Conservation (phyloP, 2,797 vertebrate species). For the Anguilla marmorata region DNA sequence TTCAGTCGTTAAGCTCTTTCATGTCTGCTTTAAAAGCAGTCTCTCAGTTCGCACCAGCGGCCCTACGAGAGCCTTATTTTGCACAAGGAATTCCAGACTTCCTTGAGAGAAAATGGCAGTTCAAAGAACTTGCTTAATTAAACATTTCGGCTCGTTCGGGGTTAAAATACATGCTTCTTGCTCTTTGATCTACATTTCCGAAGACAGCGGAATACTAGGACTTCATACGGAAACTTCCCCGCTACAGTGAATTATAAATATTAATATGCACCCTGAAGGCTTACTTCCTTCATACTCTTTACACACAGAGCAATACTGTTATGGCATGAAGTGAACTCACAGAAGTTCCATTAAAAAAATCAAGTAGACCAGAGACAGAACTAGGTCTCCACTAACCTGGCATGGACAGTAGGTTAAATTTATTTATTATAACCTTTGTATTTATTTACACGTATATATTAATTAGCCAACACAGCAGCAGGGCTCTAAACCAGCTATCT, state of each 20-base stretch:
- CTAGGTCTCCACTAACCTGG: neutral
- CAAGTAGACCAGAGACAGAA: neutral
- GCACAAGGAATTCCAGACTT: conserved; percentile 3
- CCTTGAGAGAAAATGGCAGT: conserved; percentile 12
- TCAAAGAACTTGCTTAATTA: conserved; percentile 27
- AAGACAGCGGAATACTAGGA: neutral
- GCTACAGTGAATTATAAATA: conserved; percentile 11
- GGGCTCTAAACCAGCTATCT: neutral
- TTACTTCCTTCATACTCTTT: neutral
- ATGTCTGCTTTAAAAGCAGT: conserved; percentile 10
- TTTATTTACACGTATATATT: neutral
- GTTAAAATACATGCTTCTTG: conserved; percentile 11
- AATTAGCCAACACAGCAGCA: neutral
- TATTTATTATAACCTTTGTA: neutral
- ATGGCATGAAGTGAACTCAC: neutral
- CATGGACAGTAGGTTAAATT: neutral
- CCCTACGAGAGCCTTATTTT: neutral
- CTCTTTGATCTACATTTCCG: conserved; percentile 28
- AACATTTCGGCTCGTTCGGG: conserved; percentile 16
- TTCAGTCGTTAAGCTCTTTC: neutral
- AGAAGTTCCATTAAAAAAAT: neutral
- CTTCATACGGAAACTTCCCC: neutral
- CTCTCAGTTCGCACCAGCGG: neutral
- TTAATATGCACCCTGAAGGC: neutral
- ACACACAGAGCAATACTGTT: neutral